A percentile compares a stretch with the other conserved stretches of the same genome.
phyloP scores from a whole-genome alignment of 2,113 vertebrate species.

The Eolophus roseicapilla region DNA sequence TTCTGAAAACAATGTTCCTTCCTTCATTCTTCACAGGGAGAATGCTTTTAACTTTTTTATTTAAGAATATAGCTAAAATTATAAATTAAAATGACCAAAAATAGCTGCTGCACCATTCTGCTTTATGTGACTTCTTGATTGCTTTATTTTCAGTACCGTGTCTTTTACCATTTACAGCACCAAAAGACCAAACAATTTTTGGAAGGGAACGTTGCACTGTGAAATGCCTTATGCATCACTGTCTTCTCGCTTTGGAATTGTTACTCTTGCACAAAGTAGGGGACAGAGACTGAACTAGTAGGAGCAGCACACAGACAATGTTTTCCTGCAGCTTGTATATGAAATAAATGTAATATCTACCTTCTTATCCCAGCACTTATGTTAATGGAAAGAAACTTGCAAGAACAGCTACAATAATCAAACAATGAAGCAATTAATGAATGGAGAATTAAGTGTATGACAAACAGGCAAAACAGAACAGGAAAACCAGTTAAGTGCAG shows the following conservation, averaged over 20 bases:
- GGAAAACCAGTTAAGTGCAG: neutral
- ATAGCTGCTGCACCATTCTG: neutral
- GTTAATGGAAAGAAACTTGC: neutral
- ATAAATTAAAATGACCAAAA: neutral
- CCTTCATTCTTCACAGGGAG: neutral
- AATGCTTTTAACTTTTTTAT: neutral
- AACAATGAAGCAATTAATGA: slow-evolving; percentile 21
- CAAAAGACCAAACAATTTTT: slow-evolving; percentile 15
- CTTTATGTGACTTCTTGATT: neutral
- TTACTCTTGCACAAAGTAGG: neutral
- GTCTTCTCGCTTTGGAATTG: neutral
- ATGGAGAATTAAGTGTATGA: slow-evolving; percentile 1
- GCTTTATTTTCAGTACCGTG: neutral
- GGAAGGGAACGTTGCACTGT: neutral
- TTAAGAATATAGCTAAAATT: neutral
- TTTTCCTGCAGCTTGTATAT: neutral
- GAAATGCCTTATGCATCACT: neutral
- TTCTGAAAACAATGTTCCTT: neutral
- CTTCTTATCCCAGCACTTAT: neutral
- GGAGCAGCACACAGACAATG: neutral
- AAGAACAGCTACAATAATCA: slow-evolving; percentile 7
- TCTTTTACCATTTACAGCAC: neutral
- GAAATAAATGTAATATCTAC: neutral
- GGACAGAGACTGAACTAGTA: neutral
- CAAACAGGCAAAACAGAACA: neutral